These are phyloP conservation scores for Anguilla megastoma DNA, from an alignment of 2,797 vertebrate species.

Conservation along the genomic window DNA sequence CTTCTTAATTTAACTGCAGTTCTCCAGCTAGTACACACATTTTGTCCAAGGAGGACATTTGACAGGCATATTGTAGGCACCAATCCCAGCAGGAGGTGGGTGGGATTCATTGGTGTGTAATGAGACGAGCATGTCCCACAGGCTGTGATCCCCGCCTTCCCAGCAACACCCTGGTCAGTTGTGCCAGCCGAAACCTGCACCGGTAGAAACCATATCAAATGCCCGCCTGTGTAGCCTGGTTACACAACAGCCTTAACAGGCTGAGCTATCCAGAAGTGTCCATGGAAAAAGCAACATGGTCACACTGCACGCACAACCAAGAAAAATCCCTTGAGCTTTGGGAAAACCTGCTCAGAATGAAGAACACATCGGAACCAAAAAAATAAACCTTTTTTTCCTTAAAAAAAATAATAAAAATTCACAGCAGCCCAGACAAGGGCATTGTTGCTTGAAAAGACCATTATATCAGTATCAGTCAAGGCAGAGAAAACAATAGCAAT, in stretches of 20 bases:
- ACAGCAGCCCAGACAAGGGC: not conserved
- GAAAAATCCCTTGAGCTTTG: not conserved
- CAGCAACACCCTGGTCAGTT: not conserved
- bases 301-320: not conserved
- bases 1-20: not conserved
- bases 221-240: not conserved
- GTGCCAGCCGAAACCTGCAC: not conserved
- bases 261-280: not conserved
- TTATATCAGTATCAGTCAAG: not conserved
- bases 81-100: not conserved
- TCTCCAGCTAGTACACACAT: not conserved
- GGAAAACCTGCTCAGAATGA: not conserved
- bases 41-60: not conserved
- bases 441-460: not conserved
- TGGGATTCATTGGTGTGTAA: not conserved
- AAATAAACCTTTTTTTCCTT: not conserved
- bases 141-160: not conserved
- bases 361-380: not conserved
- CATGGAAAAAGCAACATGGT: not conserved
- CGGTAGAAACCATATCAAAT: not conserved
- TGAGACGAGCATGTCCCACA: not conserved
- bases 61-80: not conserved
- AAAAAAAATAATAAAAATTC: not conserved
- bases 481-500: not conserved
- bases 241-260: not conserved